Conservation (phyloP, 2,888 invertebrate species). For the Hecatera dysodea region DNA sequence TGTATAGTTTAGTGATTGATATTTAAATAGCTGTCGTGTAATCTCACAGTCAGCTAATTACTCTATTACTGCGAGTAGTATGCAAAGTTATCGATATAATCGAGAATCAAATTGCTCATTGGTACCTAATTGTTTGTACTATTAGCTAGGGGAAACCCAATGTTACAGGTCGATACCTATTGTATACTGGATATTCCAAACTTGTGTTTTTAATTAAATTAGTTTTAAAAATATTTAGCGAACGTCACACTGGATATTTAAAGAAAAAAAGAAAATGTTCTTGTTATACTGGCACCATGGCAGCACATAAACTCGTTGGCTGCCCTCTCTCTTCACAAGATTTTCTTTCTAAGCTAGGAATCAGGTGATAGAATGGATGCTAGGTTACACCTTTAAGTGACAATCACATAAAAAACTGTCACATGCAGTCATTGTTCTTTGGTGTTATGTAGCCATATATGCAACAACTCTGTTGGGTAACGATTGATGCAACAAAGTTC, state of each 20-base stretch:
- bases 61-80: background rate
- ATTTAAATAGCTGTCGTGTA: background rate
- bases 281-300: too few relatives aligned
- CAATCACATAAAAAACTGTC: background rate
- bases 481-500: constrained; percentile 28
- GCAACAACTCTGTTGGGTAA: constrained; percentile 11
- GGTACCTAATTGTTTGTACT: background rate
- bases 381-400: background rate
- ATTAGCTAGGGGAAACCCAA: background rate
- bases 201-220: background rate
- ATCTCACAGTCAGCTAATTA: background rate
- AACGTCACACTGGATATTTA: background rate
- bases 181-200: background rate
- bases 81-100: background rate
- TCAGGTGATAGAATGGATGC: background rate
- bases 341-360: background rate
- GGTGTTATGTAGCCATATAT: background rate
- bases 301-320: background rate
- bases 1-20: background rate
- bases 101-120: background rate
- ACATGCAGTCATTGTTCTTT: background rate
- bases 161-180: background rate
- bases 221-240: background rate
- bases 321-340: background rate
- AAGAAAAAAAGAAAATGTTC: too few relatives aligned